phyloP scores from a whole-genome alignment of 2,797 vertebrate genomes.

The Telmatherina bonti region DNA sequence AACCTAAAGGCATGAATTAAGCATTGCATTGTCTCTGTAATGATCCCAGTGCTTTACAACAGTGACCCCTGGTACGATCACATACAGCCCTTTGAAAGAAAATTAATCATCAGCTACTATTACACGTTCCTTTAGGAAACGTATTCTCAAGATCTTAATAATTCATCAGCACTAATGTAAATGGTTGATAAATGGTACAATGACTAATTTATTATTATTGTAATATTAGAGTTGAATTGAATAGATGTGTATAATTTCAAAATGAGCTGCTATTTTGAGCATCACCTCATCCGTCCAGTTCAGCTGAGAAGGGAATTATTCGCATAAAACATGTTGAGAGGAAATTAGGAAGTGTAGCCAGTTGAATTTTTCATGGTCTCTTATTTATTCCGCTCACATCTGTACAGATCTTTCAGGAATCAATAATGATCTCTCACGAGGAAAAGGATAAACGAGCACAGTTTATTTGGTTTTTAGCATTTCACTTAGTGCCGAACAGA shows the following conservation, averaged over 20 bases:
- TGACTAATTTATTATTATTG: slow-evolving; percentile 83
- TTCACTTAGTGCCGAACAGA: slow-evolving; percentile 22
- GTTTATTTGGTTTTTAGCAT: slow-evolving; percentile 33
- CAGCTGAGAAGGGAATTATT: slow-evolving; percentile 44
- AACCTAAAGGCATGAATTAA: slow-evolving; percentile 37
- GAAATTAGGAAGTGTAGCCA: slow-evolving; percentile 49
- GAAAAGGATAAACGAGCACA: not conserved
- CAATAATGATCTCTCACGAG: not conserved
- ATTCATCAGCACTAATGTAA: slow-evolving; percentile 79
- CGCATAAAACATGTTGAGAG: slow-evolving; percentile 61
- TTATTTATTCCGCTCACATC: slow-evolving; percentile 33
- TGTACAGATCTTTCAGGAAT: slow-evolving; percentile 10
- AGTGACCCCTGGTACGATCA: slow-evolving; percentile 28
- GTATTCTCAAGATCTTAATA: slow-evolving; percentile 79
- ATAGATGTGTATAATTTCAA: slow-evolving; percentile 74
- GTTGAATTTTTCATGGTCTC: slow-evolving; percentile 39
- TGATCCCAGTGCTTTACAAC: slow-evolving; percentile 29
- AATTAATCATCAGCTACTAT: slow-evolving; percentile 74
- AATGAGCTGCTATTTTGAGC: slow-evolving; percentile 76
- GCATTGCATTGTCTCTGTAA: slow-evolving; percentile 35
- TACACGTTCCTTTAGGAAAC: slow-evolving; percentile 76
- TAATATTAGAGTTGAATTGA: slow-evolving; percentile 79
- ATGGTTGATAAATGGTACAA: slow-evolving; percentile 80
- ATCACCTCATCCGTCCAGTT: slow-evolving; percentile 37
- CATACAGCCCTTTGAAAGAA: slow-evolving; percentile 24